A percentile compares a stretch with the other conserved stretches of the same genome.
Evolutionary conservation across 2,888 invertebrate genomes (phyloP).

Genomic region (Calliphora vomitoria): DNA sequence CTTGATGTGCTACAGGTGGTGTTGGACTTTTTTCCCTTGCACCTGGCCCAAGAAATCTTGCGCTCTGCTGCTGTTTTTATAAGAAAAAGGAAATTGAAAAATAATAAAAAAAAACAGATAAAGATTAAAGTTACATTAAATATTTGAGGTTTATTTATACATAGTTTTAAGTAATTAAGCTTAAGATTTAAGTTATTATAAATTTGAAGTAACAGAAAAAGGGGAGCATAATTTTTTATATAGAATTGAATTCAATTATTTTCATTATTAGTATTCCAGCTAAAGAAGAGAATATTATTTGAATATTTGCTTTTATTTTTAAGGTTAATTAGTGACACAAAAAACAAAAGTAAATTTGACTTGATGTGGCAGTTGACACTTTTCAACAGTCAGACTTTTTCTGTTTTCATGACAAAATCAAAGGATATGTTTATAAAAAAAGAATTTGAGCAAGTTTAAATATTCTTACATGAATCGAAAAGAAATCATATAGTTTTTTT

Average conservation of each 20-base stretch:
- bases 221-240: background rate
- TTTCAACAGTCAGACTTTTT: slow-evolving; percentile 59
- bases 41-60: slow-evolving; percentile 85
- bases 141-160: slow-evolving; percentile 7
- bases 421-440: slow-evolving; percentile 45
- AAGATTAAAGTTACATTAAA: background rate
- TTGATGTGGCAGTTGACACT: slow-evolving; percentile 70
- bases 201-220: too few relatives aligned
- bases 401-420: slow-evolving; percentile 59
- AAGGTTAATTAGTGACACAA: slow-evolving; percentile 70
- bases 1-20: slow-evolving; percentile 83
- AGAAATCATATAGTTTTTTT: slow-evolving; percentile 8
- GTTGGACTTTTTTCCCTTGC: slow-evolving; percentile 85
- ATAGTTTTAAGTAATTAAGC: background rate
- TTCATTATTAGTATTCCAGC: too few relatives aligned
- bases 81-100: slow-evolving; percentile 10
- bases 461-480: background rate
- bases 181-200: background rate
- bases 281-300: background rate
- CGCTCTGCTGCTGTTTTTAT: slow-evolving; percentile 85
- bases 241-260: background rate
- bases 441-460: background rate
- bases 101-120: background rate
- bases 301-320: slow-evolving; percentile 25
- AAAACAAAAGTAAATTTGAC: slow-evolving; percentile 62